These are phyloP conservation scores for Calameuta idolon DNA, from an alignment of 2,888 invertebrate genomes.

Conservation along the genomic window DNA sequence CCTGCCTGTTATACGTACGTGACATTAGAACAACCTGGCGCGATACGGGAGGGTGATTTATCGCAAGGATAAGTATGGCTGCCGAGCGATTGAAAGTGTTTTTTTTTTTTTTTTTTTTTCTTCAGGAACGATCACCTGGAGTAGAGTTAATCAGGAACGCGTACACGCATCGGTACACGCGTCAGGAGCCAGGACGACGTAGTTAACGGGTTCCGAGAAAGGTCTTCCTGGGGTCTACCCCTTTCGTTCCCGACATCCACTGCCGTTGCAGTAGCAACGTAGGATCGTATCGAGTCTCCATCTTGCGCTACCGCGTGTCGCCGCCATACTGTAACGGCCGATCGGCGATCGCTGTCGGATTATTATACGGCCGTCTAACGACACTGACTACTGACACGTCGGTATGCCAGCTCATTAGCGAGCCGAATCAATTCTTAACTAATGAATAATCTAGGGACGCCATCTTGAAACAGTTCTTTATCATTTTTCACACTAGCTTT, in stretches of 20 bases:
- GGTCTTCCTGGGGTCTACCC: conserved; percentile 31
- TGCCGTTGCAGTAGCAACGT: conserved; percentile 13
- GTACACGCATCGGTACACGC: conserved; percentile 40
- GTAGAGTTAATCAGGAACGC: conserved; percentile 15
- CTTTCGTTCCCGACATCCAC: conserved; percentile 35
- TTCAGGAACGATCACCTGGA: conserved; percentile 2
- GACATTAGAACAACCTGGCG: background rate
- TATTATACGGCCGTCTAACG: conserved; percentile 40
- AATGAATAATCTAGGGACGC: conserved; percentile 1
- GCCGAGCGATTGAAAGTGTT: background rate
- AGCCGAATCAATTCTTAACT: conserved; percentile 23
- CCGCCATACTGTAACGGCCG: conserved; percentile 24
- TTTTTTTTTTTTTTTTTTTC: background rate
- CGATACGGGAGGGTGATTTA: background rate
- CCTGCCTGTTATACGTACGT: background rate
- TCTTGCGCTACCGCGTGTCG: conserved; percentile 47
- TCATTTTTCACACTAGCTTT: background rate
- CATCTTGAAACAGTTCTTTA: background rate
- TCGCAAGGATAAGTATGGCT: background rate
- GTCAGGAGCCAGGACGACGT: conserved; percentile 36
- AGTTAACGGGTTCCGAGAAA: conserved; percentile 50
- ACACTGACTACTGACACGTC: conserved; percentile 39
- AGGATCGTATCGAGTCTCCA: conserved; percentile 42
- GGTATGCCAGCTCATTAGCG: conserved; percentile 50
- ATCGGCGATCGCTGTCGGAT: conserved; percentile 47